Base-by-base conservation (phyloP, 2,113 vertebrate species). In the Trichechus manatus region DNA sequence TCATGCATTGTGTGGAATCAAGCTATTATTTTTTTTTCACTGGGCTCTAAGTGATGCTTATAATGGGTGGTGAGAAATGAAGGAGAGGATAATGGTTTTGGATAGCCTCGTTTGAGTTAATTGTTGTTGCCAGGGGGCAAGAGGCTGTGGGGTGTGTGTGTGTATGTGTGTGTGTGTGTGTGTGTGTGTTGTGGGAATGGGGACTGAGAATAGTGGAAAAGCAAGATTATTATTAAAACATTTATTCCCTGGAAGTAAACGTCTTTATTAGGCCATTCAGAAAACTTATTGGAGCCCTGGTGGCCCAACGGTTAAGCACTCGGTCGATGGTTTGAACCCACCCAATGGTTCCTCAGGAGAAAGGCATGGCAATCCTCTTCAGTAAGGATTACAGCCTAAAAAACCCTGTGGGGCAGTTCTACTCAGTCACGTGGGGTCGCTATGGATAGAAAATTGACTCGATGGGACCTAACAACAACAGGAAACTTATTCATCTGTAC, bases 21-120 rank as follows among this genome's bases (percentile, higher is more conserved):
- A 61, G 92, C 68, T 82, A 25, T 9, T 31, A 23, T 72, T 91
- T 20, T 87, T 84, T 53, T 81, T 80, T 7, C 68, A 63, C 86
- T 87, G 83, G 19, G 15, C 92, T 93, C 81, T 75, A 91, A 85
- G 64, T 83, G 85, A 91, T 80, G 77, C n/a, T 96, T 84, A 6
- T 83, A 79, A 92, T 42, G n/a, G 80, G 14, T 36, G 68, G 33
- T 78, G 39, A 82, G 83, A 86, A 87, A 95, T 39, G 50, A 72
- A 74, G 39, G 70, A 64, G 5, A 66, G 20, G 19, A 66, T 64
- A 75, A 36, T 87, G 50, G 74, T 85, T 97, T 93, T 85, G 50
- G 36, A 39, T 25, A 66, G 63, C 14, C 42, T 95, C 87, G 42
- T 94, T 91, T 29, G 84, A 66, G 77, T 92, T 75, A 84, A 61